phyloP scores from a whole-genome alignment of 2,113 vertebrate genomes.

The Zingel zingel region DNA sequence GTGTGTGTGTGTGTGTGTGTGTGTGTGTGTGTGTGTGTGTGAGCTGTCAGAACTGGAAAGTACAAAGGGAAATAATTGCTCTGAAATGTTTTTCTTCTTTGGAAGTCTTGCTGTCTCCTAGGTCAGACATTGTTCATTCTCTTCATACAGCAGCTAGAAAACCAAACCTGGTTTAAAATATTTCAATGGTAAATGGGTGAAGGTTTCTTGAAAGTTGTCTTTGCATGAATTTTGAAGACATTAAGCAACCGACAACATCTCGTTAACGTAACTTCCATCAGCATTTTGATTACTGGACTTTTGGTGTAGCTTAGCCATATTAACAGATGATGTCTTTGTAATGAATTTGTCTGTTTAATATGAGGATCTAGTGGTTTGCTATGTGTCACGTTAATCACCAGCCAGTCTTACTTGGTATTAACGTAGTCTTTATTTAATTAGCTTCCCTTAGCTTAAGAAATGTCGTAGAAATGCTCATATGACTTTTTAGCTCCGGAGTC shows the following conservation, averaged over 20 bases:
- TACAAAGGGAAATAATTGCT: conserved; percentile 59
- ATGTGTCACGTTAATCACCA: too few species aligned
- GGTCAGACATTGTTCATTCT: not conserved
- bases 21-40: conserved; percentile 21
- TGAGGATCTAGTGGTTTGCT: not conserved
- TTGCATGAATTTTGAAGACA: not conserved
- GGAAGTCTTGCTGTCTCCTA: conserved; percentile 26
- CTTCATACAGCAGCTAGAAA: conserved; percentile 4
- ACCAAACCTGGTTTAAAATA: not conserved
- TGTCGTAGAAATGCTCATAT: too few species aligned
- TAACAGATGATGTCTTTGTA: not conserved
- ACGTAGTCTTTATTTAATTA: too few species aligned
- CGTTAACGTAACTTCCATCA: not conserved
- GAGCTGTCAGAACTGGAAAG: conserved; percentile 58
- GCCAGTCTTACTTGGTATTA: too few species aligned
- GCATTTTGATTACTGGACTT: not conserved
- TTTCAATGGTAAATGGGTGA: not conserved
- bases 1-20: conserved; percentile 21
- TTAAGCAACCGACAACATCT: not conserved
- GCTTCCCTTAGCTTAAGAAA: too few species aligned
- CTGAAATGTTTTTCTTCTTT: conserved; percentile 10
- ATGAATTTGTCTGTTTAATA: not conserved
- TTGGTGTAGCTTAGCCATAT: not conserved
- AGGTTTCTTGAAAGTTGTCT: not conserved
- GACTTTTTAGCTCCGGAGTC: too few species aligned